Conservation (phyloP, 2,888 invertebrate genomes). For the Xylota sylvarum region DNA sequence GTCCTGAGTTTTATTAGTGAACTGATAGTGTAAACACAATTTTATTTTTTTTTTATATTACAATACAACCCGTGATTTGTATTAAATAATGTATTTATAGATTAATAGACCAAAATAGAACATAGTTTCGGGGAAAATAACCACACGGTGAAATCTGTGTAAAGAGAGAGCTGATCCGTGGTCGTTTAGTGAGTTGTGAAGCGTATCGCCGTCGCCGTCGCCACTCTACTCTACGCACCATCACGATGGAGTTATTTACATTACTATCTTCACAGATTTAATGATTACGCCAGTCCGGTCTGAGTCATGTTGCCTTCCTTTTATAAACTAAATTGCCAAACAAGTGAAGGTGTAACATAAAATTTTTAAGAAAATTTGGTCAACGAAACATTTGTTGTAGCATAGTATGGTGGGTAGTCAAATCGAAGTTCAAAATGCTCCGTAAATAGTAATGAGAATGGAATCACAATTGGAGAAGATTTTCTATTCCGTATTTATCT, state of each 20-base stretch:
- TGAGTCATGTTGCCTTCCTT: conserved; percentile 50
- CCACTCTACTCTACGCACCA: conserved; percentile 32
- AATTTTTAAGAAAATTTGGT: conserved; percentile 41
- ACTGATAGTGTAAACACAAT: conserved; percentile 70
- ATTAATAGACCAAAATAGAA: conserved; percentile 67
- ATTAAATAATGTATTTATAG: conserved; percentile 70
- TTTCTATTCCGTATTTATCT: conserved; percentile 29
- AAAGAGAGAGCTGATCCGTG: conserved; percentile 47
- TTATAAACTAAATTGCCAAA: conserved; percentile 42
- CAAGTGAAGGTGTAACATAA: conserved; percentile 54
- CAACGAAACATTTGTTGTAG: conserved; percentile 38
- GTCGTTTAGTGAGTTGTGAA: conserved; percentile 38
- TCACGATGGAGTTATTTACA: conserved; percentile 21
- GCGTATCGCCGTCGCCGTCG: no score
- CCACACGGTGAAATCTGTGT: conserved; percentile 63
- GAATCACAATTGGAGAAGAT: conserved; percentile 17
- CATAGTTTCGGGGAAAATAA: conserved; percentile 57
- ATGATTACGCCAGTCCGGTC: conserved; percentile 35
- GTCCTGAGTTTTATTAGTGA: conserved; percentile 35
- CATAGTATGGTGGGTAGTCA: conserved; percentile 16
- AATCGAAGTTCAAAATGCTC: conserved; percentile 13
- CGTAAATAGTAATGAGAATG: conserved; percentile 51
- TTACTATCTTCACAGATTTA: conserved; percentile 16
- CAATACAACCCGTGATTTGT: conserved; percentile 72
- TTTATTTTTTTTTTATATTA: conserved; percentile 46